Evolutionary conservation across 2,888 invertebrate species (phyloP), one percentile per base, ranked within the genome.

Genomic region (Phyto melanocephala): DNA sequence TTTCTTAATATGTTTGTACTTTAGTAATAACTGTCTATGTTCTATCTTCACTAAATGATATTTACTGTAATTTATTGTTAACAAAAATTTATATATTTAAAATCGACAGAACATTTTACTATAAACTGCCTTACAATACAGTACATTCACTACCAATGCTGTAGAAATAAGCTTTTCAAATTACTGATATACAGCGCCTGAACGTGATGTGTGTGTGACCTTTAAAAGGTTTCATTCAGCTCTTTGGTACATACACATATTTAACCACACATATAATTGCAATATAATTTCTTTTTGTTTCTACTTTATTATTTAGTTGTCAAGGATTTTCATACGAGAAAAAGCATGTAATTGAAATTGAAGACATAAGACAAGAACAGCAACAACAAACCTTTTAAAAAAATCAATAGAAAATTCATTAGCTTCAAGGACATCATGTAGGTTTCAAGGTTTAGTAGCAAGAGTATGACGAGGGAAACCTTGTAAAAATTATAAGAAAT

Each of bases 241-340:
- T 28, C 6, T 28, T 28, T 28, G 28, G 28, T 28, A 3, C 11
- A 10, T 37, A 37, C 37, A 37, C 11, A 37, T 28, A 28, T 28
- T 3, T 6, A 5, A 28, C 6, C 28, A 28, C 8, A 37, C 11
- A 3, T 11, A 47, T 3, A 2, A 20, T 47, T 22, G 10, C 47
- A 10, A 3, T 40, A n/a, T n/a, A 40, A 40, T n/a, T 3, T 4
- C 0, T n/a, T 20, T 20, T 47, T 11, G 20, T 47, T 8, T 20
- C 20, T 22, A 17, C 17, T 67, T 28, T 68, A 40, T 76, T 58
- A 13, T 58, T 60, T 52, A 28, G 62, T 77, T 68, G 62, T 62
- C 77, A 77, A 70, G 77, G 77, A 58, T 77, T 77, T 70, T 20
- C 5, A 47, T 70, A 15, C 68, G 62, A 77, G 77, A 68, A 77